Conservation (phyloP, 1,140 invertebrate species). For the Catajapyx aquilonaris region DNA sequence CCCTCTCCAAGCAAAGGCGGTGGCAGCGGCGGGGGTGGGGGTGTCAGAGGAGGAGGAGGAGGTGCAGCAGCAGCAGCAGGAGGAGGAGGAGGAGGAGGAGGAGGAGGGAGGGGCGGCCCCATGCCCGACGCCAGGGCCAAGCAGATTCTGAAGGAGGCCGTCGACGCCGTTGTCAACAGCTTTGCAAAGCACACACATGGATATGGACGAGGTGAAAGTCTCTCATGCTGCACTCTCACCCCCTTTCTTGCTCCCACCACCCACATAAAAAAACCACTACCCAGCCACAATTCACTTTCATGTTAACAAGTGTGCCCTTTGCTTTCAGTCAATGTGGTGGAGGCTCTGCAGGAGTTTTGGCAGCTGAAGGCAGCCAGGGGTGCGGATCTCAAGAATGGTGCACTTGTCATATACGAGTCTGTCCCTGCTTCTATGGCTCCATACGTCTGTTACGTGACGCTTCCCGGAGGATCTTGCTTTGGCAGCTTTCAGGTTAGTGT, state of each 20-base stretch:
- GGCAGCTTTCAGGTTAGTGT: constrained; percentile 68
- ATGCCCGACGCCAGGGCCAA: constrained; percentile 38
- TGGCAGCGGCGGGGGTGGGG: neutral
- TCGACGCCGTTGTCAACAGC: constrained; percentile 54
- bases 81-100: too few species aligned
- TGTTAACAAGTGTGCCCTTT: too few species aligned
- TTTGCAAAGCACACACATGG: constrained; percentile 56
- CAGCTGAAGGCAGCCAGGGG: constrained; percentile 81
- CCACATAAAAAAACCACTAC: too few species aligned
- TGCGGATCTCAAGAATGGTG: constrained; percentile 69
- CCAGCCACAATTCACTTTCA: too few species aligned
- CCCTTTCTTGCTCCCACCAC: too few species aligned
- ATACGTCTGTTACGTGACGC: constrained; percentile 83
- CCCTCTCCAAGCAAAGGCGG: too few species aligned
- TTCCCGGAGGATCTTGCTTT: constrained; percentile 86
- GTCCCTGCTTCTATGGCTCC: constrained; percentile 72
- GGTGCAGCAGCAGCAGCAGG: constrained; percentile 9
- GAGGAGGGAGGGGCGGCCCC: too few species aligned
- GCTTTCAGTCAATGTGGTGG: constrained; percentile 72
- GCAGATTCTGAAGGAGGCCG: constrained; percentile 48
- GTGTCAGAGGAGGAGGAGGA: neutral
- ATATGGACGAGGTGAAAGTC: constrained; percentile 42
- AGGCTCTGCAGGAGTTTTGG: constrained; percentile 91
- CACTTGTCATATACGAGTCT: constrained; percentile 85
- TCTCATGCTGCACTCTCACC: too few species aligned